A percentile compares a stretch with the other conserved stretches of the same genome.
These are phyloP conservation scores for Cyclophora albipunctata DNA, from an alignment of 2,888 invertebrate species.

Conservation along the genomic window DNA sequence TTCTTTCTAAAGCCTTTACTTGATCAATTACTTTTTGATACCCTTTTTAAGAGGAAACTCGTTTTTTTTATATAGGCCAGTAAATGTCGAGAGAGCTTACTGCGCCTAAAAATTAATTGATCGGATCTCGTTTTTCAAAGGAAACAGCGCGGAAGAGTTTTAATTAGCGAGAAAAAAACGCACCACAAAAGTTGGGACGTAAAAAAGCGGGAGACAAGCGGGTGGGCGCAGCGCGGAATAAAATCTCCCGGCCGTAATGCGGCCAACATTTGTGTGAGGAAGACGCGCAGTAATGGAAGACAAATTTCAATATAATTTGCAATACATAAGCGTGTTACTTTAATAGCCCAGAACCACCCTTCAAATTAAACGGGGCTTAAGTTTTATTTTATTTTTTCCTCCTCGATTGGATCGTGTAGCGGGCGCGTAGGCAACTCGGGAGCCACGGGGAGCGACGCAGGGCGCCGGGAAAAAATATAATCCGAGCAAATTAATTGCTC, in stretches of 20 bases:
- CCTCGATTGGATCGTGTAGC: conserved; percentile 55
- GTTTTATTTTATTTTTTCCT: conserved; percentile 75
- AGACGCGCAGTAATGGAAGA: conserved; percentile 75
- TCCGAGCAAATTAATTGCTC: conserved; percentile 74
- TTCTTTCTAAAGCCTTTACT: conserved; percentile 40
- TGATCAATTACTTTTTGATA: conserved; percentile 64
- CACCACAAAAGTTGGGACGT: conserved; percentile 69
- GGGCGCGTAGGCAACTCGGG: conserved; percentile 43
- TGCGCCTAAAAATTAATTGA: conserved; percentile 73
- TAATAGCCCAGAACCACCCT: conserved; percentile 77
- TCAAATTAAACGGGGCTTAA: conserved; percentile 77
- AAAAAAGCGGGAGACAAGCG: conserved; percentile 70
- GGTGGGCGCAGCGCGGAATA: conserved; percentile 69
- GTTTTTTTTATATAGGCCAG: conserved; percentile 58
- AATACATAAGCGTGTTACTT: conserved; percentile 78
- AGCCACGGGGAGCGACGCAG: conserved; percentile 37
- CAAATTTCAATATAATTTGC: conserved; percentile 77
- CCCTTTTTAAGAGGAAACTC: conserved; percentile 51
- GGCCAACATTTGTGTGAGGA: conserved; percentile 76
- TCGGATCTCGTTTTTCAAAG: conserved; percentile 71
- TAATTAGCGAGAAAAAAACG: conserved; percentile 73
- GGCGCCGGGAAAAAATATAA: conserved; percentile 65
- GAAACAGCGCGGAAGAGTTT: conserved; percentile 75
- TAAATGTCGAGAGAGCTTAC: conserved; percentile 69
- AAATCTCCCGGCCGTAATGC: conserved; percentile 72